phyloP scores from a whole-genome alignment of 1,140 invertebrate genomes.

The Drosophila cardini region DNA sequence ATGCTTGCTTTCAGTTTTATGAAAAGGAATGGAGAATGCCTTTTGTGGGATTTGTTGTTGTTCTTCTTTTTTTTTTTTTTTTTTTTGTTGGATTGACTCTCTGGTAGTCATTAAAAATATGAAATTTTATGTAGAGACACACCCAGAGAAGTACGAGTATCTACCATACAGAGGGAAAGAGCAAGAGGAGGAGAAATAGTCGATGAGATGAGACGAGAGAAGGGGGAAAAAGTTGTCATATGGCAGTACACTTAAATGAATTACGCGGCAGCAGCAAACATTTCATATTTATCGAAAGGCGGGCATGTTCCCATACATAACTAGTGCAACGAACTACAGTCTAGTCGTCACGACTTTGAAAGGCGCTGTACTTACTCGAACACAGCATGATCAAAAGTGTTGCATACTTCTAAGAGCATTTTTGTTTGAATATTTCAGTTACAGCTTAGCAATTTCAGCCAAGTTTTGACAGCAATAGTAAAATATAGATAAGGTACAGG shows the following conservation, averaged over 20 bases:
- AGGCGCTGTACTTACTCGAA: too few relatives aligned
- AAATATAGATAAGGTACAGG: too few relatives aligned
- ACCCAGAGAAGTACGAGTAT: slow-evolving; percentile 22
- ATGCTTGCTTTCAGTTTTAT: slow-evolving; percentile 40
- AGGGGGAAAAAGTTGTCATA: slow-evolving; percentile 18
- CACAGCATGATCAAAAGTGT: too few relatives aligned
- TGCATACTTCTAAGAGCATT: too few relatives aligned
- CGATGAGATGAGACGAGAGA: background rate
- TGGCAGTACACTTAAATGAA: slow-evolving; percentile 67
- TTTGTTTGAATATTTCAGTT: too few relatives aligned
- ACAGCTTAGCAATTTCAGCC: too few relatives aligned
- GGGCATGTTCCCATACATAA: background rate
- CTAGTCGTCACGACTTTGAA: too few relatives aligned
- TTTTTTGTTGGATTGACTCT: slow-evolving; percentile 49
- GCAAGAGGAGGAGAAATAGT: background rate
- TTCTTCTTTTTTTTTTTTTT: slow-evolving; percentile 27
- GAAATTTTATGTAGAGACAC: slow-evolving; percentile 65
- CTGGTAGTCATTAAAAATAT: slow-evolving; percentile 74
- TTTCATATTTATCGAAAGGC: slow-evolving; percentile 18
- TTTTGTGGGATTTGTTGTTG: slow-evolving; percentile 21
- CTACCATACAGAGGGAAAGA: background rate
- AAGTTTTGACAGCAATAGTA: too few relatives aligned
- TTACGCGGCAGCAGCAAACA: slow-evolving; percentile 45
- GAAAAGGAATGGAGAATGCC: slow-evolving; percentile 25
- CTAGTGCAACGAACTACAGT: too few relatives aligned